A percentile compares a stretch with the other conserved stretches of the same genome.
Evolutionary conservation across 2,888 invertebrate genomes (phyloP).

Genomic region (Tenthredo distinguenda): DNA sequence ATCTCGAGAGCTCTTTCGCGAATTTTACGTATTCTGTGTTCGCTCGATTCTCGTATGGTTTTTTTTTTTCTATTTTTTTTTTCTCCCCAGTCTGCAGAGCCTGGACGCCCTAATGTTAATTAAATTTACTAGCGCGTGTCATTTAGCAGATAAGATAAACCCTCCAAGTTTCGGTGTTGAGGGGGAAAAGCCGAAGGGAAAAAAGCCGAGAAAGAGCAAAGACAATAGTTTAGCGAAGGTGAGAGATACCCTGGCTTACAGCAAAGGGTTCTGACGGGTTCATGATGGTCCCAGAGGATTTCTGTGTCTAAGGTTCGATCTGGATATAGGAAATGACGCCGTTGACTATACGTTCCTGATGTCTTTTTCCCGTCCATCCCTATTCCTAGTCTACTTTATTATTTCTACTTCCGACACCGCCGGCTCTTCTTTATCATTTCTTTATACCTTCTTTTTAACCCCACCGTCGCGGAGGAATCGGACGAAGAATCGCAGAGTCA

Average conservation of each 20-base stretch:
- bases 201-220: neutral
- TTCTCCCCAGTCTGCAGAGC: neutral
- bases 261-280: constrained; percentile 35
- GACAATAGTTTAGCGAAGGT: constrained; percentile 31
- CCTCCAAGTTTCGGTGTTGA: neutral
- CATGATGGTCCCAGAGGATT: constrained; percentile 28
- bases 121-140: constrained; percentile 31
- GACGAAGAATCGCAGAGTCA: neutral
- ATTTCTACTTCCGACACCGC: neutral
- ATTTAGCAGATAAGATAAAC: constrained; percentile 21
- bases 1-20: too few relatives aligned
- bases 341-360: neutral
- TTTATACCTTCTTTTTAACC: neutral
- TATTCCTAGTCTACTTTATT: neutral
- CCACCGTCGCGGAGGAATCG: neutral
- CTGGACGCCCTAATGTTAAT: constrained; percentile 10
- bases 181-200: neutral
- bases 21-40: neutral
- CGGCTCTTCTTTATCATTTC: neutral
- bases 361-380: neutral
- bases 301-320: constrained; percentile 12
- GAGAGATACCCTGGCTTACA: constrained; percentile 1
- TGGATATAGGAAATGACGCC: constrained; percentile 16
- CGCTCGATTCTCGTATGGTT: neutral
- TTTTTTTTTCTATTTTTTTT: neutral